Conservation (phyloP, 64 coral and sea anemone genomes). For the Orbicella faveolata region DNA sequence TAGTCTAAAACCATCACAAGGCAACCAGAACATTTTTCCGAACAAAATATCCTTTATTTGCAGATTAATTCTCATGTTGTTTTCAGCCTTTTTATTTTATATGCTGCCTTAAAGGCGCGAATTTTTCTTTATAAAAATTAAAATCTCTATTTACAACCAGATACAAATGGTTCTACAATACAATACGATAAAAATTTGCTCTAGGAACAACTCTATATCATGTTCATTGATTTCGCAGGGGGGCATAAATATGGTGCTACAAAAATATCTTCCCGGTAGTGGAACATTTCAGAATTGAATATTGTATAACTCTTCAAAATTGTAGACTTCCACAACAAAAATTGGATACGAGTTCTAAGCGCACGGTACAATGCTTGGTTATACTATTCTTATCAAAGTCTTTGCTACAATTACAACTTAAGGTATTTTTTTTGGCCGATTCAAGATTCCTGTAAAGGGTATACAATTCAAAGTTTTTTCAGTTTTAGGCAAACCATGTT, state of each 20-base stretch:
- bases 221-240: background rate
- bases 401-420: no score
- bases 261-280: conserved; percentile 39
- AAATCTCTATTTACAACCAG: conserved; percentile 37
- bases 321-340: background rate
- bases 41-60: conserved; percentile 46
- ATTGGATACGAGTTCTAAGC: background rate
- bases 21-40: background rate
- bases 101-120: conserved; percentile 13
- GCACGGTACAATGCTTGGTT: background rate
- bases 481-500: no score
- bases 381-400: no score
- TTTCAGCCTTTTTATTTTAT: conserved; percentile 16
- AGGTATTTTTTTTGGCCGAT: no score
- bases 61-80: conserved; percentile 27
- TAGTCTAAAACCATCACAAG: no score
- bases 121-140: conserved; percentile 32
- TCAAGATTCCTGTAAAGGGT: no score
- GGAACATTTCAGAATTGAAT: background rate
- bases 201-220: background rate
- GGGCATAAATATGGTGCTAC: conserved; percentile 40
- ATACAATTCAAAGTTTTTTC: no score
- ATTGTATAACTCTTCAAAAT: background rate
- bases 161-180: conserved; percentile 41
- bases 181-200: conserved; percentile 35